A percentile compares a stretch with the other conserved stretches of the same genome.
Evolutionary conservation across 2,888 invertebrate species (phyloP).

Genomic region (Holacanthella duospinosa): DNA sequence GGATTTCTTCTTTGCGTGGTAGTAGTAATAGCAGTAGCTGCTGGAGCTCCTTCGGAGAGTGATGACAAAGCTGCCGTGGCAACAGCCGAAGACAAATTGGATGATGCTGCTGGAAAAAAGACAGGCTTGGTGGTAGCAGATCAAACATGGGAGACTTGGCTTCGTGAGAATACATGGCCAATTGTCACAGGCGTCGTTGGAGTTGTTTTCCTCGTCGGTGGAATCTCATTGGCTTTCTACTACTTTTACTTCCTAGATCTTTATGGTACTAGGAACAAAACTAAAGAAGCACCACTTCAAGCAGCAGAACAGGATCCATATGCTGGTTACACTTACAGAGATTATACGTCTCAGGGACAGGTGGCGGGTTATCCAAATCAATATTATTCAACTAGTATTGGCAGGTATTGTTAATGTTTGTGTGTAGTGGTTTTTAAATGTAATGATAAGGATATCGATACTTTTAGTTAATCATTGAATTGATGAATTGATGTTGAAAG

Average conservation of each 20-base stretch:
- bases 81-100: conserved; percentile 5
- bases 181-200: conserved; percentile 21
- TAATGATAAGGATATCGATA: neutral
- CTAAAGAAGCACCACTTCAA: neutral
- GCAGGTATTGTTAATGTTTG: conserved; percentile 11
- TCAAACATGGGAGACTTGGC: conserved; percentile 23
- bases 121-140: conserved; percentile 24
- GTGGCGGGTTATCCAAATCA: conserved; percentile 1
- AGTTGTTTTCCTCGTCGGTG: conserved; percentile 23
- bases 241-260: conserved; percentile 27
- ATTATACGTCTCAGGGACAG: neutral
- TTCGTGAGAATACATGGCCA: conserved; percentile 23
- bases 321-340: neutral
- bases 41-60: conserved; percentile 29
- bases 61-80: conserved; percentile 13
- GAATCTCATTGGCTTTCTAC: conserved; percentile 25
- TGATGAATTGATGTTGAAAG: neutral
- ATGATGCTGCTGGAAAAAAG: conserved; percentile 13
- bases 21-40: conserved; percentile 25
- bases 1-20: conserved; percentile 1
- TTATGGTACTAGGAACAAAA: neutral
- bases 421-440: neutral
- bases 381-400: conserved; percentile 13
- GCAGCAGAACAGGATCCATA: neutral
- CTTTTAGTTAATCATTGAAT: neutral